Evolutionary conservation across 2,888 invertebrate genomes (phyloP).

Genomic region (Plagodis dolabraria): DNA sequence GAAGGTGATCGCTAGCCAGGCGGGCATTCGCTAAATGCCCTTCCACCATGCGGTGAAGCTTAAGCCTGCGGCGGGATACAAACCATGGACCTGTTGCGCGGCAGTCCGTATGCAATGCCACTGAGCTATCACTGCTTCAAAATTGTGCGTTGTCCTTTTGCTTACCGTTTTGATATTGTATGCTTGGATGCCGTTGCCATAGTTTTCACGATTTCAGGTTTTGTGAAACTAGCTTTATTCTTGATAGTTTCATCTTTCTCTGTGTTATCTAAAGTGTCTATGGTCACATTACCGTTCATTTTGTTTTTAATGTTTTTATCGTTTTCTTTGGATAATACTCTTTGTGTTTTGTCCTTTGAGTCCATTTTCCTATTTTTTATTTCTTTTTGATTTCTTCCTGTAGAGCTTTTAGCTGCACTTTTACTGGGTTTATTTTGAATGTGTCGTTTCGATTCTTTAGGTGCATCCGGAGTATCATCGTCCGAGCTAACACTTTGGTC

Average conservation of each 20-base stretch:
- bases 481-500: too few relatives aligned
- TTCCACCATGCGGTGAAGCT: too few relatives aligned
- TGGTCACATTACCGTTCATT: not conserved
- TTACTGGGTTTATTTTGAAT: not conserved
- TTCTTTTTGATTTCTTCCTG: not conserved
- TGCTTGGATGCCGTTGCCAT: not conserved
- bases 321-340: not conserved
- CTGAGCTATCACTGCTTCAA: too few relatives aligned
- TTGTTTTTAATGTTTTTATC: not conserved
- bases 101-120: too few relatives aligned
- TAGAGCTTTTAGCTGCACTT: not conserved
- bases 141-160: too few relatives aligned
- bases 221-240: not conserved
- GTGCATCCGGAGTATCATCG: not conserved
- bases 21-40: too few relatives aligned
- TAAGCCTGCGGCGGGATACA: too few relatives aligned
- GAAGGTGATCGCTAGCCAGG: too few relatives aligned
- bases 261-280: too few relatives aligned
- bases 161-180: slow-evolving; percentile 9
- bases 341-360: not conserved
- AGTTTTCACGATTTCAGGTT: not conserved
- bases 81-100: too few relatives aligned
- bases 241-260: not conserved
- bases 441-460: not conserved
- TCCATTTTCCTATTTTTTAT: not conserved